These are phyloP conservation scores for Hofmannophila pseudospretella DNA, from an alignment of 2,888 invertebrate species.

Conservation along the genomic window DNA sequence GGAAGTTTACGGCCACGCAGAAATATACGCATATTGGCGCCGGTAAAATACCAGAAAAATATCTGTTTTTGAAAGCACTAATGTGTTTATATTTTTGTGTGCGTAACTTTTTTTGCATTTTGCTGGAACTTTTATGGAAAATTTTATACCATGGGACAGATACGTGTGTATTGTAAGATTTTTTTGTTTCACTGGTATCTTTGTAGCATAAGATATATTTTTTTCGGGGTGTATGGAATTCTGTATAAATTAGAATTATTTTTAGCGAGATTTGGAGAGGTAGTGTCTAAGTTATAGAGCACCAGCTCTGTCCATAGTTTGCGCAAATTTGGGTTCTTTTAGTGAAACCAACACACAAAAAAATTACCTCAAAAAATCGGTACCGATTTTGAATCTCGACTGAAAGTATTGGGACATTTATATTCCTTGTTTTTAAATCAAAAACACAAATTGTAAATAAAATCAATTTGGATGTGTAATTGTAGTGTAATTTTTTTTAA, in stretches of 20 bases:
- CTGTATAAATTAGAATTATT: constrained; percentile 71
- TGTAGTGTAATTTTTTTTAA: constrained; percentile 21
- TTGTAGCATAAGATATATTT: constrained; percentile 50
- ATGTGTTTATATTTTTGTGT: constrained; percentile 23
- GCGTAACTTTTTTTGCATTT: constrained; percentile 17
- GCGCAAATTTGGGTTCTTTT: constrained; percentile 65
- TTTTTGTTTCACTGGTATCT: constrained; percentile 50
- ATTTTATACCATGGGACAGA: constrained; percentile 51
- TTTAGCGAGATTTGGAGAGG: constrained; percentile 56
- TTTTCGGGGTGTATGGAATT: constrained; percentile 68
- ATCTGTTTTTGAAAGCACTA: constrained; percentile 13
- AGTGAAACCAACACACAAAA: constrained; percentile 26
- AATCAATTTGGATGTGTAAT: constrained; percentile 38
- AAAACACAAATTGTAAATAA: constrained; percentile 52
- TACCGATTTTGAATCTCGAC: constrained; percentile 49
- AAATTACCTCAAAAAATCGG: constrained; percentile 17
- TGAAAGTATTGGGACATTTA: constrained; percentile 24
- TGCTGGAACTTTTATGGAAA: constrained; percentile 29
- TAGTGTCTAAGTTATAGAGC: constrained; percentile 52
- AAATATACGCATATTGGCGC: no score
- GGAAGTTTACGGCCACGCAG: no score
- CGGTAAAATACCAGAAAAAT: constrained; percentile 13
- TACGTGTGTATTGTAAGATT: constrained; percentile 29
- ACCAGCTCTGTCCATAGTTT: constrained; percentile 48
- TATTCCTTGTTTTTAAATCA: constrained; percentile 17